Base-by-base conservation (phyloP, 2,888 invertebrate genomes). In the Apamea sordens region DNA sequence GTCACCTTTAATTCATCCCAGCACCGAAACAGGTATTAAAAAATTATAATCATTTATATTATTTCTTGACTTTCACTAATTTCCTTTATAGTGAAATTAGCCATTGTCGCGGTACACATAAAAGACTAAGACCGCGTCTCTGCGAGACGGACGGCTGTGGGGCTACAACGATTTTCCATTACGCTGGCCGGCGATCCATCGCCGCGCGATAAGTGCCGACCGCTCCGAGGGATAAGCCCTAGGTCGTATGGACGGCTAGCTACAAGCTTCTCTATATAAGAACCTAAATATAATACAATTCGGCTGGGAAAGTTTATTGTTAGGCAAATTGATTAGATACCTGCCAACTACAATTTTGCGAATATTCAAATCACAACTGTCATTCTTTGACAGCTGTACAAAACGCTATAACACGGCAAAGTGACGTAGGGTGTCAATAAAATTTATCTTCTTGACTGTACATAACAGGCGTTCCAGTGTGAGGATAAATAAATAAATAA, bases 101-200 rank as follows among this genome's bases (percentile, higher is more conserved):
- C 61, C 61, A 76, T 76, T 88, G 61, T 69, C 56, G 32, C 65
- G 32, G 8, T 74, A 77, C 36, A 75, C 56, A 77, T 80, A 69
- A 41, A 84, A 73, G 67, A 68, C 80, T 79, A 74, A 72, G 76
- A 76, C 80, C 78, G 74, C 65, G 73, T 78, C 83, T 84, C 79
- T 77, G 36, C 74, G 82, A 86, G 82, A 79, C 83, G 82, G 77
- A 74, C 76, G 84, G 76, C 75, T 78, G 79, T 85, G 83, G 79
- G 88, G 88, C 70, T 86, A 94, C 94, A 94, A 82, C 90, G 91
- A 86, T 94, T 93, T 94, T 94, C 93, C 93, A 94, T 94, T 94
- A 93, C 89, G 88, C 79, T 88, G 78, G 80, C 80, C 79, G 75
- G 82, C 87, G 90, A 91, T 87, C 87, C 88, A 91, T 89, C 88